phyloP scores from a whole-genome alignment of 2,888 invertebrate genomes.

The Automeris io region DNA sequence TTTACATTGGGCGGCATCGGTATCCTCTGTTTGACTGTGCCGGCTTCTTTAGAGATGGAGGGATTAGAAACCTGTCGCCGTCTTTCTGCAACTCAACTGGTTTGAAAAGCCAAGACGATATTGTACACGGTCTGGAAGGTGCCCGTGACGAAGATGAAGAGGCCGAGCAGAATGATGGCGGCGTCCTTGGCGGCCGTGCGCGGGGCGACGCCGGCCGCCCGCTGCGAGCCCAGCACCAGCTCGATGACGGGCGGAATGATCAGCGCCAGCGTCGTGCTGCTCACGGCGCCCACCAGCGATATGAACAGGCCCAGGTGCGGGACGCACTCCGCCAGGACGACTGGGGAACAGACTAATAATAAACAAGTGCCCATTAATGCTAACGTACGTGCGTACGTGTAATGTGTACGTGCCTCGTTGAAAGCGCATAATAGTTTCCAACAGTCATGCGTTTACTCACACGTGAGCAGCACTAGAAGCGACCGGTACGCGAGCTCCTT shows the following conservation, averaged over 20 bases:
- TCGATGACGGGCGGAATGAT: constrained; percentile 93
- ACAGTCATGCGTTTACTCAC: constrained; percentile 77
- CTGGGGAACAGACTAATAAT: constrained; percentile 62
- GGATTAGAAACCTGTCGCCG: no score
- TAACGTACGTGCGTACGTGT: background rate
- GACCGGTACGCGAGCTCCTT: constrained; percentile 85
- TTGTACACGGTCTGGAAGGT: constrained; percentile 83
- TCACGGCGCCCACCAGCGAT: constrained; percentile 93
- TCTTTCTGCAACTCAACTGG: no score
- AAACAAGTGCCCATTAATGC: background rate
- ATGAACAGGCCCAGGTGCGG: constrained; percentile 92
- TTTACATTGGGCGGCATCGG: no score
- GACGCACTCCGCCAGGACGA: constrained; percentile 89
- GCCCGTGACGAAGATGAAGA: constrained; percentile 84
- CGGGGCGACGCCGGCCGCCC: constrained; percentile 62
- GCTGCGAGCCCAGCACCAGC: constrained; percentile 81
- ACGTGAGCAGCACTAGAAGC: constrained; percentile 85
- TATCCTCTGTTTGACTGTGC: no score
- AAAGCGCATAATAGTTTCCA: background rate
- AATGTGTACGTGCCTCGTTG: background rate
- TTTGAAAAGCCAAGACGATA: constrained; percentile 71
- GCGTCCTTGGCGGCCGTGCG: constrained; percentile 76
- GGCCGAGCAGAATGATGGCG: constrained; percentile 80
- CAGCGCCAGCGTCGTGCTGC: constrained; percentile 90
- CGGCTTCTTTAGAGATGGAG: no score